A percentile compares a stretch with the other conserved stretches of the same genome.
These are phyloP conservation scores for Monodelphis domestica DNA, from an alignment of 2,797 vertebrate species.

Conservation along the genomic window DNA sequence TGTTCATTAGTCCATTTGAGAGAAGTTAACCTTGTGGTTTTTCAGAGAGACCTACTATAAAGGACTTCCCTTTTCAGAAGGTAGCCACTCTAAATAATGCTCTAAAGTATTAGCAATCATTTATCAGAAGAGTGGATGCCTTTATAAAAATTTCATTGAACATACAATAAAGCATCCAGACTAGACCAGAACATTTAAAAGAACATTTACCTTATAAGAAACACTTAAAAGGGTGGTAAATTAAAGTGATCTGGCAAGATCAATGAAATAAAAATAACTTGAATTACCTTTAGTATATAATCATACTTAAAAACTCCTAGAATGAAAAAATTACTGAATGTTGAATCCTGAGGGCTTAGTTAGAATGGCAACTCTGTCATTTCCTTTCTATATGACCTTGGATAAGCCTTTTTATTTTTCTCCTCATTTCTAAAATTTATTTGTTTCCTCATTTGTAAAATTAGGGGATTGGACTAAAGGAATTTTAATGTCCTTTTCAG, in stretches of 20 bases:
- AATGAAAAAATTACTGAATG: not conserved
- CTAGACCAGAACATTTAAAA: not conserved
- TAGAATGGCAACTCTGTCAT: not conserved
- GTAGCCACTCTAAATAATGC: constrained; percentile 2
- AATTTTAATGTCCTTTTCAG: not conserved
- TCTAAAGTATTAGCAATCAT: not conserved
- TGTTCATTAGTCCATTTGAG: not conserved
- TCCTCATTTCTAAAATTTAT: too few species aligned
- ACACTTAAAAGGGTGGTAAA: not conserved
- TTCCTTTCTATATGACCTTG: too few species aligned
- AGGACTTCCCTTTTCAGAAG: not conserved
- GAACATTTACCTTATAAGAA: not conserved
- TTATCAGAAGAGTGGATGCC: not conserved
- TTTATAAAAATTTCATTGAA: not conserved
- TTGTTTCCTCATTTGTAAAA: not conserved
- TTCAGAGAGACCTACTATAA: not conserved
- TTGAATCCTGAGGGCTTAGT: not conserved
- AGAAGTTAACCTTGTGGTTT: not conserved
- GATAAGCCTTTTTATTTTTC: not conserved
- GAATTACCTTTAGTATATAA: not conserved
- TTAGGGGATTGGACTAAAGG: not conserved
- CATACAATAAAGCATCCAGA: not conserved
- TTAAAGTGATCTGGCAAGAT: not conserved
- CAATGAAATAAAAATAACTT: not conserved
- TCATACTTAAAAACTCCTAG: not conserved